Conservation (phyloP, 2,888 invertebrate species). For the Capitulum mitella region DNA sequence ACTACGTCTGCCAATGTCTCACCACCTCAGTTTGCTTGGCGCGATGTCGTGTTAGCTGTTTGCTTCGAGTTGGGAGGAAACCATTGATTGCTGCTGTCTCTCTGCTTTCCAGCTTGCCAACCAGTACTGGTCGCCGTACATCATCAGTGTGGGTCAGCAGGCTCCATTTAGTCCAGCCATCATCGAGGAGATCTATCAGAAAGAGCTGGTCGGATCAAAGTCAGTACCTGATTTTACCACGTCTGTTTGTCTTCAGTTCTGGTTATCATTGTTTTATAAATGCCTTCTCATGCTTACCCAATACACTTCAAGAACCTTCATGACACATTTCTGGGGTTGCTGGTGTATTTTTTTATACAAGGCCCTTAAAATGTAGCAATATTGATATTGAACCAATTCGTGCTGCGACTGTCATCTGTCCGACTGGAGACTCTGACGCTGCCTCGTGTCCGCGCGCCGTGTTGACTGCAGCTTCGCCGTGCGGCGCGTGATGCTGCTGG, state of each 20-base stretch:
- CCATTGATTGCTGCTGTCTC: too few species aligned
- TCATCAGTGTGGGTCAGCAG: slow-evolving; percentile 56
- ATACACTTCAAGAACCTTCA: neutral
- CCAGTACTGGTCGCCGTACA: slow-evolving; percentile 83
- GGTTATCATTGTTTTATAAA: neutral
- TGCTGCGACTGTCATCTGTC: too few species aligned
- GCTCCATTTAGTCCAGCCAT: slow-evolving; percentile 65
- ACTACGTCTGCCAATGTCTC: too few species aligned
- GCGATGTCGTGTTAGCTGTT: too few species aligned
- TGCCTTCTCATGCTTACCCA: neutral
- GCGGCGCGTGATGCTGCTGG: slow-evolving; percentile 87
- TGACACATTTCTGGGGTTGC: too few species aligned
- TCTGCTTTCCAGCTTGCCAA: slow-evolving; percentile 74
- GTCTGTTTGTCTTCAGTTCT: neutral
- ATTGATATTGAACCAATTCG: too few species aligned
- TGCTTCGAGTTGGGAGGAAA: too few species aligned
- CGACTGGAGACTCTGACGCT: too few species aligned
- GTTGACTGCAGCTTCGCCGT: slow-evolving; percentile 59
- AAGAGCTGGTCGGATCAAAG: slow-evolving; percentile 77
- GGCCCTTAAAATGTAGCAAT: too few species aligned
- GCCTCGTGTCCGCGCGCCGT: neutral
- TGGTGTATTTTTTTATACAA: neutral
- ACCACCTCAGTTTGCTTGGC: too few species aligned
- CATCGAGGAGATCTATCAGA: slow-evolving; percentile 77
- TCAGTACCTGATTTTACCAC: slow-evolving; percentile 45